Percentiles rank a stretch among this genome's conserved stretches.
Conservation (phyloP, 2,113 vertebrate genomes). For the Actinemys pallida region DNA sequence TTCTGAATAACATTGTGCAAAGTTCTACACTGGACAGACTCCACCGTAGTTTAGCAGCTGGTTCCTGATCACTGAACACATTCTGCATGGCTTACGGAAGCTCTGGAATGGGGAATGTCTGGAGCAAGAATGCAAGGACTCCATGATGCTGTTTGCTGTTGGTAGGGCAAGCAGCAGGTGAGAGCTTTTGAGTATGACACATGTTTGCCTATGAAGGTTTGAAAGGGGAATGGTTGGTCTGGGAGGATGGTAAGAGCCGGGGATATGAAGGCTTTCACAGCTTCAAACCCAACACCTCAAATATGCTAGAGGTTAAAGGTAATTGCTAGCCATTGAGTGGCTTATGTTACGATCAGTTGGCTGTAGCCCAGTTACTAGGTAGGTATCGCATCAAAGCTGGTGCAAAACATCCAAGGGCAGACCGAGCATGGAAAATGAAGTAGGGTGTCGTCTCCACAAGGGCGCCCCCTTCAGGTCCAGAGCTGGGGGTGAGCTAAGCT, state of each 20-base stretch:
- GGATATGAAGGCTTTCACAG: too few relatives aligned
- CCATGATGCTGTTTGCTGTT: not conserved
- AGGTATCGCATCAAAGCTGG: not conserved
- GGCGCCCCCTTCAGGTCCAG: not conserved
- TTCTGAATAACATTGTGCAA: not conserved
- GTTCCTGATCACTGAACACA: not conserved
- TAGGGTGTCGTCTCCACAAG: not conserved
- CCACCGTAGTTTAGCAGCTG: not conserved
- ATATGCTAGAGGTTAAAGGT: too few relatives aligned
- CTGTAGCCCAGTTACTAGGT: too few relatives aligned
- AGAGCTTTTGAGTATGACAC: not conserved
- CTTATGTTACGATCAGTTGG: too few relatives aligned
- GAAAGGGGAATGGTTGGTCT: not conserved
- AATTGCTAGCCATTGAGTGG: too few relatives aligned
- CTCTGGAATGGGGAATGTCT: rapidly evolving
- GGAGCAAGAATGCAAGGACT: not conserved
- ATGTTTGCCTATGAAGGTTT: not conserved
- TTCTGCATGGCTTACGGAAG: not conserved
- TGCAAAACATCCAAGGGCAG: not conserved
- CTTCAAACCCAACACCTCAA: too few relatives aligned
- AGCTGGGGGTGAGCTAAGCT: too few relatives aligned
- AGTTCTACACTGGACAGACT: not conserved
- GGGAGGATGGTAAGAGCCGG: not conserved
- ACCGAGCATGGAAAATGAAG: not conserved
- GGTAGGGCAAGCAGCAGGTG: not conserved